A percentile compares a stretch with the other conserved stretches of the same genome.
Evolutionary conservation across 64 coral and sea anemone species (phyloP).

Genomic region (Porites australiensis): DNA sequence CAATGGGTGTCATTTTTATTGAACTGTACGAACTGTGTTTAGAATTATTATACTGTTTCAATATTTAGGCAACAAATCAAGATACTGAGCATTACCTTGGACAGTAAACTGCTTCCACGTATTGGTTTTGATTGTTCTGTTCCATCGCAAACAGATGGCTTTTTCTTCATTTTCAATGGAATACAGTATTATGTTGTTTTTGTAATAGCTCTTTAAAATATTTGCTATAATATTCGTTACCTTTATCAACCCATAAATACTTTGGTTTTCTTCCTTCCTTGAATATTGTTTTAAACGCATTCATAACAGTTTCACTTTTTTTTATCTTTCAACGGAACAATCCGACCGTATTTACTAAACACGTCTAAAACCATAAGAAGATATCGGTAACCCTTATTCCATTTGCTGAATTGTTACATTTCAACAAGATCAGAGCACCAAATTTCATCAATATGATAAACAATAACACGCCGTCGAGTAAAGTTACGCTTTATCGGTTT

Average conservation of each 20-base stretch:
- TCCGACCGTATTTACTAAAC: slow-evolving; percentile 24
- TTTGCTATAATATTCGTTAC: slow-evolving; percentile 20
- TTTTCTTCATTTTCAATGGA: slow-evolving; percentile 24
- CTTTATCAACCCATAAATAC: slow-evolving; percentile 4
- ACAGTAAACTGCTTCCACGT: neutral
- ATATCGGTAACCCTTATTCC: slow-evolving; percentile 11
- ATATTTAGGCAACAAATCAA: neutral
- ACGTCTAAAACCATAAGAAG: slow-evolving; percentile 14
- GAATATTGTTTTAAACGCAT: slow-evolving; percentile 7
- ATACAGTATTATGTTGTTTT: neutral
- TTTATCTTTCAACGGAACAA: neutral
- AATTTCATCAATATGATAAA: slow-evolving; percentile 1
- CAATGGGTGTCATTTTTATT: slow-evolving; percentile 3
- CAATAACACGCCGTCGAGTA: slow-evolving; percentile 3
- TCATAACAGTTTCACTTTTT: neutral
- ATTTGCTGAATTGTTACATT: slow-evolving; percentile 28
- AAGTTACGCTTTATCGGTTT: neutral
- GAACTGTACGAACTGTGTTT: neutral
- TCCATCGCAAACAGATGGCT: neutral
- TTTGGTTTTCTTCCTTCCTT: slow-evolving; percentile 18
- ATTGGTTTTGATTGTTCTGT: slow-evolving; percentile 34
- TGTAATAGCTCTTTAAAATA: neutral
- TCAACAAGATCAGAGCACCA: slow-evolving; percentile 1
- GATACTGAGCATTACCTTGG: neutral
- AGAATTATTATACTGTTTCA: slow-evolving; percentile 12